Evolutionary conservation across 2,888 invertebrate species (phyloP).

Genomic region (Myathropa florea): DNA sequence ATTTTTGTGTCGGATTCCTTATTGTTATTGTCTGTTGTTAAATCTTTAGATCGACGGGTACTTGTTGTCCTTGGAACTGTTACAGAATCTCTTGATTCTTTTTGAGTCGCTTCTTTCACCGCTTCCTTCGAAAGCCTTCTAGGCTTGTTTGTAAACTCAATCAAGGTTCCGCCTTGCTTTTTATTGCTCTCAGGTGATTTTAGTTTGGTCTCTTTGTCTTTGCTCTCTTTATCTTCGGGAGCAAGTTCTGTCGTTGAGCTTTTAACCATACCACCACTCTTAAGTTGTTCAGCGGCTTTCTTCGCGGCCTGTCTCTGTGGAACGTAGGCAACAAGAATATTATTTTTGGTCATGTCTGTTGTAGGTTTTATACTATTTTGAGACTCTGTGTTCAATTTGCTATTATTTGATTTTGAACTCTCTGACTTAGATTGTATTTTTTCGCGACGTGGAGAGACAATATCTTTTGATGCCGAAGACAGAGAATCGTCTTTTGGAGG

Average conservation of each 20-base stretch:
- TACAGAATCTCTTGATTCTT: neutral
- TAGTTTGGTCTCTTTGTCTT: slow-evolving; percentile 73
- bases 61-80: slow-evolving; percentile 35
- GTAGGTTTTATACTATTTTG: slow-evolving; percentile 61
- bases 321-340: slow-evolving; percentile 89
- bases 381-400: slow-evolving; percentile 70
- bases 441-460: slow-evolving; percentile 63
- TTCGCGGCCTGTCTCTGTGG: slow-evolving; percentile 95
- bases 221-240: slow-evolving; percentile 74
- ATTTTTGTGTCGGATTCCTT: slow-evolving; percentile 73
- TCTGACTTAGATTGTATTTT: slow-evolving; percentile 69
- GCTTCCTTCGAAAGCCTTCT: slow-evolving; percentile 77
- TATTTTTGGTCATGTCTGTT: slow-evolving; percentile 75
- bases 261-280: slow-evolving; percentile 87
- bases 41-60: slow-evolving; percentile 58
- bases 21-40: slow-evolving; percentile 62
- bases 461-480: slow-evolving; percentile 50
- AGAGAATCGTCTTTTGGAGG: slow-evolving; percentile 45
- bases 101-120: slow-evolving; percentile 29
- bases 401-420: slow-evolving; percentile 76
- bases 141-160: slow-evolving; percentile 64
- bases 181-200: slow-evolving; percentile 78
- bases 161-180: slow-evolving; percentile 20
- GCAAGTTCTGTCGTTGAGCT: slow-evolving; percentile 31
- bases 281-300: slow-evolving; percentile 94